phyloP scores from a whole-genome alignment of 2,888 invertebrate species.

The Anarsia innoxiella region DNA sequence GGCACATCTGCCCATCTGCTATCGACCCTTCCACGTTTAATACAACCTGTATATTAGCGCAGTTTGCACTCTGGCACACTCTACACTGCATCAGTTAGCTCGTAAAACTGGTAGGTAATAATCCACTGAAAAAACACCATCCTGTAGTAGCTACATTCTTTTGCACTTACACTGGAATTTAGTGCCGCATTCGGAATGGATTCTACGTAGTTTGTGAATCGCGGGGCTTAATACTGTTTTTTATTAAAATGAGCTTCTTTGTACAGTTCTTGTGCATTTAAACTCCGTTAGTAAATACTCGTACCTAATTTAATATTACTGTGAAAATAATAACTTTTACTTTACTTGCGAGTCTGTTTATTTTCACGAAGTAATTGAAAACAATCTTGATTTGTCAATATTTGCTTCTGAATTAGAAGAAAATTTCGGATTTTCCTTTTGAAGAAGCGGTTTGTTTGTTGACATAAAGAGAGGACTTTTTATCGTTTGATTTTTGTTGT shows the following conservation, averaged over 20 bases:
- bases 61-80: not conserved
- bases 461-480: no score
- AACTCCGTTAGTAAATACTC: not conserved
- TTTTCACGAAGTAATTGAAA: no score
- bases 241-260: constrained; percentile 7
- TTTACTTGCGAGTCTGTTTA: no score
- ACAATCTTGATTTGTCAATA: no score
- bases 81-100: constrained; percentile 11
- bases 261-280: constrained; percentile 1
- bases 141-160: constrained; percentile 30
- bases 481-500: no score
- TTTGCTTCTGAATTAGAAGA: no score
- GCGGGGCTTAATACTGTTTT: constrained; percentile 6
- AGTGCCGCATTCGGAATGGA: constrained; percentile 25
- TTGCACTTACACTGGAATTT: constrained; percentile 31
- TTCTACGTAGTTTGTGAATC: constrained; percentile 14
- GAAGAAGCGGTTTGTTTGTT: no score
- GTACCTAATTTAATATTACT: no score
- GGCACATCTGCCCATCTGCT: constrained; percentile 51
- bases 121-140: constrained; percentile 26
- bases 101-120: constrained; percentile 28
- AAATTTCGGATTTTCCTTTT: no score
- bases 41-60: constrained; percentile 18
- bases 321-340: no score
- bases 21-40: constrained; percentile 16